These are phyloP conservation scores for Brevimyrus niger DNA, from an alignment of 2,113 vertebrate species.

Conservation along the genomic window DNA sequence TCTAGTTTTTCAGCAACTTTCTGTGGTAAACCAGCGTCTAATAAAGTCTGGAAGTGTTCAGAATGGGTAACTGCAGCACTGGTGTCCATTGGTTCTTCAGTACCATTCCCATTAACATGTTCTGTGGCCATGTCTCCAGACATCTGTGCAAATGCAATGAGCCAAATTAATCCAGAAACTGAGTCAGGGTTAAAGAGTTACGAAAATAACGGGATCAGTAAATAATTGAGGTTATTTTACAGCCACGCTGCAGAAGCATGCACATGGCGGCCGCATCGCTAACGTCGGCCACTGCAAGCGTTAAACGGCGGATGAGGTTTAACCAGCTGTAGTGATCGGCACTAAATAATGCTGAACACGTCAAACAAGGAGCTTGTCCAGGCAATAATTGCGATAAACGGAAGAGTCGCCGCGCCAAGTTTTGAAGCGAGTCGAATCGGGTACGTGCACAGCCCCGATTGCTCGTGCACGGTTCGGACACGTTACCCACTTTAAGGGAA, in stretches of 20 bases:
- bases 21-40: conserved; percentile 91
- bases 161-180: conserved; percentile 61
- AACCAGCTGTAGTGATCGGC: neutral
- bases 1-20: conserved; percentile 97
- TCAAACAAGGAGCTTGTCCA: neutral
- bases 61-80: conserved; percentile 79
- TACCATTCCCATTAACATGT: conserved; percentile 96
- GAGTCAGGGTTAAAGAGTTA: neutral
- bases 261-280: neutral
- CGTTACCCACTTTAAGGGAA: neutral
- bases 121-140: conserved; percentile 93
- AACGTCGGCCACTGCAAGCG: neutral
- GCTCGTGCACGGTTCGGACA: neutral
- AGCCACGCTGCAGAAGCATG: conserved; percentile 3
- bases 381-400: neutral
- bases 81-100: conserved; percentile 95
- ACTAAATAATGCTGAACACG: neutral
- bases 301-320: neutral
- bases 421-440: neutral
- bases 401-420: neutral
- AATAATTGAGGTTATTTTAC: neutral
- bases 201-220: neutral
- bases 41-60: conserved; percentile 86
- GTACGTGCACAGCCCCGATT: neutral
- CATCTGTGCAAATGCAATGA: conserved; percentile 78